phyloP scores from a whole-genome alignment of 1,140 invertebrate species.

The Atopsyche davidsoni region DNA sequence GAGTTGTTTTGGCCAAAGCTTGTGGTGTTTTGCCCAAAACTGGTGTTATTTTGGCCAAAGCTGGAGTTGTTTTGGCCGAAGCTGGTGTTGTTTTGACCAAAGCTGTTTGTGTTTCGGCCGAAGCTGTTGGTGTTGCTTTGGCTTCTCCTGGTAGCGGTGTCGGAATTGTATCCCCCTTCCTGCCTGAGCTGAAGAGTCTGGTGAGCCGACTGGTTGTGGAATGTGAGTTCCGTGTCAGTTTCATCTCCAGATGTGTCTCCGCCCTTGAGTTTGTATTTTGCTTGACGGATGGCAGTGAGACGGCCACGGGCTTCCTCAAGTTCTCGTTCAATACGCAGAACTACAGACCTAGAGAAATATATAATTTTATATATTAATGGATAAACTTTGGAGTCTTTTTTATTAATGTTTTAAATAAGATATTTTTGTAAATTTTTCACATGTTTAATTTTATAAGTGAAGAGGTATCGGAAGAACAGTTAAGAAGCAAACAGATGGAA shows the following conservation, averaged over 20 bases:
- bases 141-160: conserved; percentile 42
- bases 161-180: conserved; percentile 37
- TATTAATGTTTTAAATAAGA: no score
- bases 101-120: conserved; percentile 28
- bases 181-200: conserved; percentile 4
- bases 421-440: no score
- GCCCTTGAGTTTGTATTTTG: conserved; percentile 69
- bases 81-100: conserved; percentile 21
- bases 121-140: conserved; percentile 29
- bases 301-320: conserved; percentile 86
- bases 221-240: conserved; percentile 45
- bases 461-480: no score
- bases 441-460: no score
- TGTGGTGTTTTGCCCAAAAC: conserved; percentile 11
- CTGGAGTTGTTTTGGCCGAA: conserved; percentile 13
- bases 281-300: conserved; percentile 76
- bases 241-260: conserved; percentile 53
- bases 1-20: conserved; percentile 8
- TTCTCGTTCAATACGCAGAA: conserved; percentile 88
- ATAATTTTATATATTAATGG: no score
- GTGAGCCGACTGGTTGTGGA: conserved; percentile 16
- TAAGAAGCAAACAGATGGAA: no score
- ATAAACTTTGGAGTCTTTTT: no score
- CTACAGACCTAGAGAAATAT: conserved; percentile 59
- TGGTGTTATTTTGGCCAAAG: conserved; percentile 28